These are phyloP conservation scores for Eriosoma lanigerum DNA, from an alignment of 1,140 invertebrate species.

Conservation along the genomic window DNA sequence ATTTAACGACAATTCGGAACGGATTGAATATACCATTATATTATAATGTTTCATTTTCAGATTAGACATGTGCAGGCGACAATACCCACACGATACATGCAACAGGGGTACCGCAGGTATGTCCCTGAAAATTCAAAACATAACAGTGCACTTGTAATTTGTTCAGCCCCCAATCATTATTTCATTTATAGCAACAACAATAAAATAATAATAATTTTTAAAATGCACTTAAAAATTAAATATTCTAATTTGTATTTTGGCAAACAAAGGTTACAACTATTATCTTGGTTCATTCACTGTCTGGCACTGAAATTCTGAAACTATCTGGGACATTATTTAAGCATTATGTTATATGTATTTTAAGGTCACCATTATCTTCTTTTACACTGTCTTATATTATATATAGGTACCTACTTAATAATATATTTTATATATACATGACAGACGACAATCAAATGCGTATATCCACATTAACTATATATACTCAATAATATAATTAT, in stretches of 20 bases:
- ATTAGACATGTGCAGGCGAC: constrained; percentile 97
- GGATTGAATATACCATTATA: constrained; percentile 30
- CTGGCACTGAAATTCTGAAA: constrained; percentile 43
- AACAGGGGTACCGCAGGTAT: constrained; percentile 97
- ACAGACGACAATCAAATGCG: not conserved
- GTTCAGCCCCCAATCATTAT: not conserved
- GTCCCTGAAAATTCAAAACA: constrained; percentile 57
- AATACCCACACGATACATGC: constrained; percentile 90
- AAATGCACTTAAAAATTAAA: constrained; percentile 23
- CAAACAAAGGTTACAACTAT: constrained; percentile 8
- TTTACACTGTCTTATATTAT: constrained; percentile 39
- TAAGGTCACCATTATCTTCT: constrained; percentile 49
- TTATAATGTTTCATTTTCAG: constrained; percentile 68
- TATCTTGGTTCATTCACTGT: constrained; percentile 46
- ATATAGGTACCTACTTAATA: too few relatives aligned
- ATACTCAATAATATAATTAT: too few relatives aligned
- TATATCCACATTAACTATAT: not conserved
- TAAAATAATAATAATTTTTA: not conserved
- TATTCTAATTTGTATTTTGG: not conserved
- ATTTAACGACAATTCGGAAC: not conserved
- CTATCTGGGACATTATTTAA: not conserved
- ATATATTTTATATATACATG: not conserved
- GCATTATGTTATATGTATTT: too few relatives aligned
- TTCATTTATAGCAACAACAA: not conserved
- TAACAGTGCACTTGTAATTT: constrained; percentile 52